These are phyloP conservation scores for Drosophila bocki DNA, from an alignment of 1,140 invertebrate species.

Conservation along the genomic window DNA sequence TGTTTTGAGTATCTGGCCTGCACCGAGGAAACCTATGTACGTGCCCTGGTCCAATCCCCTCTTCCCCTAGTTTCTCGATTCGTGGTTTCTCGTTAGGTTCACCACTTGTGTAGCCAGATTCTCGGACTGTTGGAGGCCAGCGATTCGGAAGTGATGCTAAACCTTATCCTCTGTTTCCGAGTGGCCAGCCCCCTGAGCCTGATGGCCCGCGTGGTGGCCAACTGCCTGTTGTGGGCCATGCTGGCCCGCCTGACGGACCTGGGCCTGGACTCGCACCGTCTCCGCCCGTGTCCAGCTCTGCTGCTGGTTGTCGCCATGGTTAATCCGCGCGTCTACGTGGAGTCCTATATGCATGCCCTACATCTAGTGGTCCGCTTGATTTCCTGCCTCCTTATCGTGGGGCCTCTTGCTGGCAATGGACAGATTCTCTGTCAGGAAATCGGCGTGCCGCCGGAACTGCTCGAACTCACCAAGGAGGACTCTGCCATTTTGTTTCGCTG, in stretches of 20 bases:
- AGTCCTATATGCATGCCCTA: slow-evolving; percentile 55
- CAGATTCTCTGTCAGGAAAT: slow-evolving; percentile 44
- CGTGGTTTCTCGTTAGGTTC: slow-evolving; percentile 17
- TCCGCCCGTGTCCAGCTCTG: slow-evolving; percentile 44
- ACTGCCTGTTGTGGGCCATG: slow-evolving; percentile 60
- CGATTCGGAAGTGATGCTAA: slow-evolving; percentile 46
- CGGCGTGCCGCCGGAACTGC: slow-evolving; percentile 31
- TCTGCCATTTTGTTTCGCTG: slow-evolving; percentile 50
- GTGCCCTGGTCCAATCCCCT: background rate
- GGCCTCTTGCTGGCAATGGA: slow-evolving; percentile 39
- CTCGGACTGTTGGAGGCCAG: slow-evolving; percentile 37
- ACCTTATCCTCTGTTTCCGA: slow-evolving; percentile 55
- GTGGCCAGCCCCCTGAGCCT: slow-evolving; percentile 46
- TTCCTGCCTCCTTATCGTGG: slow-evolving; percentile 26
- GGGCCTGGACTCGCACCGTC: slow-evolving; percentile 36
- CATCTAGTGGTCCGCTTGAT: slow-evolving; percentile 60
- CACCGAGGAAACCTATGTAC: slow-evolving; percentile 57
- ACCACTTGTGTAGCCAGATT: slow-evolving; percentile 45
- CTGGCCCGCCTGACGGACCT: slow-evolving; percentile 52
- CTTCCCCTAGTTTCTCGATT: background rate
- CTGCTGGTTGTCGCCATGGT: slow-evolving; percentile 58
- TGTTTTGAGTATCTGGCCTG: slow-evolving; percentile 67
- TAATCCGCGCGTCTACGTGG: slow-evolving; percentile 49
- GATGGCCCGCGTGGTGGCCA: slow-evolving; percentile 57
- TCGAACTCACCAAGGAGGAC: slow-evolving; percentile 45